Conservation (phyloP, 2,888 invertebrate genomes). For the Leucophenga montana region DNA sequence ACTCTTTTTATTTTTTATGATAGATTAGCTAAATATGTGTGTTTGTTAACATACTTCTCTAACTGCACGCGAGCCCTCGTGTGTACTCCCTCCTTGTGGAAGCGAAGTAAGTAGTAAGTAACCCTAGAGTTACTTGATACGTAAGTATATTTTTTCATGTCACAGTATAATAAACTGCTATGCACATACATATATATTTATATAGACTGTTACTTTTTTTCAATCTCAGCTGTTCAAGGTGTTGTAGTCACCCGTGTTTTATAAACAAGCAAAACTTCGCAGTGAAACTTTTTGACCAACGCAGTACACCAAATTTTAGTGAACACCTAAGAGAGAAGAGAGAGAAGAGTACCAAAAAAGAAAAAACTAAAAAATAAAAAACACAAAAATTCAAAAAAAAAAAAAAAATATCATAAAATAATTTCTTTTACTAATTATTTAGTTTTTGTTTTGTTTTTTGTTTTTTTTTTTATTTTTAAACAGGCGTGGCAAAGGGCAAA, state of each 20-base stretch:
- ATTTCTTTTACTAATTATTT: conserved; percentile 8
- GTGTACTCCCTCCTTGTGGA: not conserved
- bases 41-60: conserved; percentile 60
- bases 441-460: not conserved
- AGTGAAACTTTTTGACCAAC: conserved; percentile 27
- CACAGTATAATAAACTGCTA: not conserved
- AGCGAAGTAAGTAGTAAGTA: conserved; percentile 6
- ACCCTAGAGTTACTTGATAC: not conserved
- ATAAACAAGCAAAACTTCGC: conserved; percentile 12
- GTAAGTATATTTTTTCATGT: not conserved
- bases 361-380: conserved; percentile 34
- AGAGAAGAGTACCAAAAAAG: conserved; percentile 29
- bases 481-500: not conserved
- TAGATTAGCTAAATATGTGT: conserved; percentile 41
- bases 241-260: no score
- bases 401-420: not conserved
- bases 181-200: not conserved
- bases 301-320: conserved; percentile 44
- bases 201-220: not conserved
- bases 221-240: no score
- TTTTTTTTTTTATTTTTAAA: not conserved
- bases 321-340: conserved; percentile 37
- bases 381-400: conserved; percentile 10
- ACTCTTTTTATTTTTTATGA: conserved; percentile 38
- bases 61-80: conserved; percentile 65